Evolutionary conservation across 2,113 vertebrate species (phyloP).

Genomic region (Delphinapterus leucas): DNA sequence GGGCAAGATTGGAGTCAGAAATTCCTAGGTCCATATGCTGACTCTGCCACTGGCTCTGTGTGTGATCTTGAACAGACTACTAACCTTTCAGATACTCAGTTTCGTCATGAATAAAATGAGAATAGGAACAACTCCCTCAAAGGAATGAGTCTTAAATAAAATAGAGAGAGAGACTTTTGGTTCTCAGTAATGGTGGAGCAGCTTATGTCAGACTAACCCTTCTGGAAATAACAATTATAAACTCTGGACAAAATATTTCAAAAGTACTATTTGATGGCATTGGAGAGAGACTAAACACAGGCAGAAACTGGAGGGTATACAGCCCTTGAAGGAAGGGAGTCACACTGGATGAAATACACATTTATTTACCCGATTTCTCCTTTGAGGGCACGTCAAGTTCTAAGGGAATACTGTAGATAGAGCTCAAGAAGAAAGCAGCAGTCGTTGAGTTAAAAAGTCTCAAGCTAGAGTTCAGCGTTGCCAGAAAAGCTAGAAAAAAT

Average conservation of each 20-base stretch:
- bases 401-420: not conserved
- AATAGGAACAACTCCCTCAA: not conserved
- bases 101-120: constrained; percentile 10
- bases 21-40: not conserved
- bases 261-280: not conserved
- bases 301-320: not conserved
- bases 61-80: not conserved
- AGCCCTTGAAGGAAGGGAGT: not conserved
- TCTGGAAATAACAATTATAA: not conserved
- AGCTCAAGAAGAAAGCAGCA: not conserved
- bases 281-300: not conserved
- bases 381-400: not conserved
- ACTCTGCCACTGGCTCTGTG: not conserved
- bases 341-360: not conserved
- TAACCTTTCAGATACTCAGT: not conserved
- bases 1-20: not conserved
- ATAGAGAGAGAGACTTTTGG: not conserved
- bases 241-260: not conserved
- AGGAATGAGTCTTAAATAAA: constrained; percentile 6
- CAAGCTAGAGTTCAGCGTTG: not conserved
- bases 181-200: not conserved
- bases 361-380: not conserved
- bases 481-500: not conserved
- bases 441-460: not conserved
- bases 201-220: not conserved